Base-by-base conservation (phyloP, 2,888 invertebrate species). In the Chloroclystis v-ata region DNA sequence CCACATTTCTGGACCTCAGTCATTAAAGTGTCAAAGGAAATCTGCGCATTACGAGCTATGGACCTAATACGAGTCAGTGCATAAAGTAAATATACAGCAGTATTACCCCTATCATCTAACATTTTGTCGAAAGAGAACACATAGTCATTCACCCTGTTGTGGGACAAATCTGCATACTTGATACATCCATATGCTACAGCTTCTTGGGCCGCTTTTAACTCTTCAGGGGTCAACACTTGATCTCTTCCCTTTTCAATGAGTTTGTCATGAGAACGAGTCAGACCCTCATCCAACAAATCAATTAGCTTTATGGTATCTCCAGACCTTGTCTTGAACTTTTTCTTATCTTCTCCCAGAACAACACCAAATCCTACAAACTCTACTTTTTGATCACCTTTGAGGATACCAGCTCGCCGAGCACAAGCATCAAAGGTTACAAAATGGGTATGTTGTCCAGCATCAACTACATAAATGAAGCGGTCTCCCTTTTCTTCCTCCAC, bases 91-190 rank as follows among this genome's bases (percentile, higher is more conserved):
- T 99, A 99, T 0, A 98, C 98, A 0, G 99, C 99, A 0, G 99
- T 99, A 75, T 99, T 99, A 7, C 99, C 99, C 74, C 95, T 95
- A 75, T 99, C 99, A 70, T 99, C 98, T 55, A 99, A 89, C 99
- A 99, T 99, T 89, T 97, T 97, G 71, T 99, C 98, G 81, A 98
- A 99, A 0, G 98, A 98, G 83, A 99, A 99, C 1, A 99, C 92
- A 73, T 99, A 99, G 72, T 99, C 99, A 73, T 95, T 95, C 46
- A 91, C 92, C 52, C 98, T 91, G 75, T 97, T 97, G 69, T 98
- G 97, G 9, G 94, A 95, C 37, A 99, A 89, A 89, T 99, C 99
- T 3, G 99, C 95, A 78, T 99, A 99, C 77, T 98, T 99, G 47
- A 99, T 97, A 73, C 99, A 99, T 3, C 99, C 98, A 77, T 97